Evolutionary conservation across 1,140 invertebrate species (phyloP), one percentile per base, ranked within the genome.

Genomic region (Bombus haemorrhoidalis): DNA sequence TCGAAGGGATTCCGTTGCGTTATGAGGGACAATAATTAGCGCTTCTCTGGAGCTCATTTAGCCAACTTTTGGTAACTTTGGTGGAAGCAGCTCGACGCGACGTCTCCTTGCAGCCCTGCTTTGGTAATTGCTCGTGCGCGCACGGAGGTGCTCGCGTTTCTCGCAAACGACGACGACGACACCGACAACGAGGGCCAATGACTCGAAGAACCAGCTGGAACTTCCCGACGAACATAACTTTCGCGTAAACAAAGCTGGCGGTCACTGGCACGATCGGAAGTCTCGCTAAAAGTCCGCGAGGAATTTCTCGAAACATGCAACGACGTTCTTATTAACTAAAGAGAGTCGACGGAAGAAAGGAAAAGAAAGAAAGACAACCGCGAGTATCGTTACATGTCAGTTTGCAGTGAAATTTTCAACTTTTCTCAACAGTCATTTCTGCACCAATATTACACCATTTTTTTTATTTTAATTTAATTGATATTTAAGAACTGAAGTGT

Each of bases 11-110:
- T 81, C 41, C 57, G 32, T 39, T 15, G 78, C 59, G 68, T 64
- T 74, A 75, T 22, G 62, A 15, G 39, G 71, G 71, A 81, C 71
- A 85, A 85, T 85, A 85, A 85, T 85, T 85, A 85, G 71, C 84
- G 62, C 84, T 81, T 37, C 84, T 74, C 69, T 28, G 41, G 28
- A 64, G 83, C 37, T 71, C 71, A 75, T 81, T 85, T 69, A 75
- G 25, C 9, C 25, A 85, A 85, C 71, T 85, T 85, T 81, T 9
- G 79, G 59, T 59, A 81, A 85, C 71, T 75, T 32, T 12, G 9
- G 2, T n/a, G 76, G 66, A 85, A 62, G 47, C 57, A 15, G 53
- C 32, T 66, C 28, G 25, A 12, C 34, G 34, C 62, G 37, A 39
- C 78, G 59, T 85, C 64, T 62, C 77, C 18, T 39, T 13, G 32